phyloP scores from a whole-genome alignment of 2,888 invertebrate genomes.

The Melipona beecheii region DNA sequence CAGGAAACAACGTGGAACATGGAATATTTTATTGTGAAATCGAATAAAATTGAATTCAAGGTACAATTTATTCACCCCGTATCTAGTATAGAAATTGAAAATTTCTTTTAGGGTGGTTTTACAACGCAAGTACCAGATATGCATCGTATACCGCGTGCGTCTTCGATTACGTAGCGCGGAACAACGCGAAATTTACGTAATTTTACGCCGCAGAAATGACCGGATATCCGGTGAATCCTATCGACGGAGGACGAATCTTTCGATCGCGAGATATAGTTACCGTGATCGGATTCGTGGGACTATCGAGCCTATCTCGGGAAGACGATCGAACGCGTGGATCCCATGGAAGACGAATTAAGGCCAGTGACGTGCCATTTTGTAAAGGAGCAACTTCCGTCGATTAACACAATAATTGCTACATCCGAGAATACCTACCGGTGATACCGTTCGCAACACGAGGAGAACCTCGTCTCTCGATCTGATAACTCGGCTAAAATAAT shows the following conservation, averaged over 20 bases:
- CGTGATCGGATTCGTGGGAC: conserved; percentile 15
- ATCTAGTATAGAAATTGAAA: too few relatives aligned
- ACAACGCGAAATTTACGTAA: conserved; percentile 61
- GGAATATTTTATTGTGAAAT: too few relatives aligned
- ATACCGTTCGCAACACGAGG: conserved; percentile 3
- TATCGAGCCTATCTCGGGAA: background rate
- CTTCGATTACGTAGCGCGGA: conserved; percentile 43
- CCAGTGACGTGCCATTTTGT: conserved; percentile 42
- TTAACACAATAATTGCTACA: conserved; percentile 61
- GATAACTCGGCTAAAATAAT: background rate
- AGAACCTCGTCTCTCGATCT: background rate
- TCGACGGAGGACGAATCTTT: conserved; percentile 25
- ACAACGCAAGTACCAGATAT: background rate
- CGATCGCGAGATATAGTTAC: conserved; percentile 25
- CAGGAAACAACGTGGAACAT: too few relatives aligned
- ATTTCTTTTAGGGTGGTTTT: background rate
- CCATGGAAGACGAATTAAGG: conserved; percentile 49
- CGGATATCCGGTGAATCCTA: conserved; percentile 57
- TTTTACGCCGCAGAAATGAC: conserved; percentile 46
- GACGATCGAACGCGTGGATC: conserved; percentile 26
- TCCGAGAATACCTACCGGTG: conserved; percentile 44
- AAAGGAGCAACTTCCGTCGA: conserved; percentile 61
- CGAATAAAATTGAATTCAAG: too few relatives aligned
- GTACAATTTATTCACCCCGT: too few relatives aligned
- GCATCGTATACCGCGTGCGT: conserved; percentile 16